These are phyloP conservation scores for Charanyca ferruginea DNA, from an alignment of 2,888 invertebrate genomes.

Conservation along the genomic window DNA sequence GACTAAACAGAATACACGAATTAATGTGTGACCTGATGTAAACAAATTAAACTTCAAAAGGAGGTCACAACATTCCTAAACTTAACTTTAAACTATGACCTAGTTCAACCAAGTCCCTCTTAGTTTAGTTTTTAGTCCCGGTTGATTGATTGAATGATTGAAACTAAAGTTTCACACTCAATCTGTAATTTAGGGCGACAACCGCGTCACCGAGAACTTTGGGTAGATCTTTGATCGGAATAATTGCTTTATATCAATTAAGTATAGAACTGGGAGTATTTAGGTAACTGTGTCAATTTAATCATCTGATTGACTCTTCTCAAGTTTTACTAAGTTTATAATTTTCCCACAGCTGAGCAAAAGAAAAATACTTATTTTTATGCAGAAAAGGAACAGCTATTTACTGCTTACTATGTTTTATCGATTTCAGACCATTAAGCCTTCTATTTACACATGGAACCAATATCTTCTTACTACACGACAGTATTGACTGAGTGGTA, in stretches of 20 bases:
- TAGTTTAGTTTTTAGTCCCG: conserved; percentile 33
- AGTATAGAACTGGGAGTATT: neutral
- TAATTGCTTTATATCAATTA: conserved; percentile 13
- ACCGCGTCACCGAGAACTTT: conserved; percentile 8
- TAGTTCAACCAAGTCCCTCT: conserved; percentile 18
- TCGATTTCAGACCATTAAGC: too few relatives aligned
- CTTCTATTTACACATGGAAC: too few relatives aligned
- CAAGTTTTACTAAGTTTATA: too few relatives aligned
- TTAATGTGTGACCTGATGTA: neutral
- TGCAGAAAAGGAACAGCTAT: too few relatives aligned
- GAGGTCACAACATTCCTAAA: conserved; percentile 3
- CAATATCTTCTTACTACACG: too few relatives aligned
- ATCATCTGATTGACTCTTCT: neutral
- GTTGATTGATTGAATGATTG: conserved; percentile 38
- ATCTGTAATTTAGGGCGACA: conserved; percentile 32
- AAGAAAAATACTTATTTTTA: too few relatives aligned
- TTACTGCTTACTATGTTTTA: too few relatives aligned
- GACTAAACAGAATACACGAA: too few relatives aligned
- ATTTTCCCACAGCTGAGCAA: too few relatives aligned
- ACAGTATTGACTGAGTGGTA: too few relatives aligned
- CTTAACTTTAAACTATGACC: conserved; percentile 15
- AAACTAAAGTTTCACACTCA: conserved; percentile 31
- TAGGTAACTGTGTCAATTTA: neutral
- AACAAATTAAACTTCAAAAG: neutral
- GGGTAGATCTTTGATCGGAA: conserved; percentile 23